These are phyloP conservation scores for Phasia obesa DNA, from an alignment of 2,888 invertebrate species.

Conservation along the genomic window DNA sequence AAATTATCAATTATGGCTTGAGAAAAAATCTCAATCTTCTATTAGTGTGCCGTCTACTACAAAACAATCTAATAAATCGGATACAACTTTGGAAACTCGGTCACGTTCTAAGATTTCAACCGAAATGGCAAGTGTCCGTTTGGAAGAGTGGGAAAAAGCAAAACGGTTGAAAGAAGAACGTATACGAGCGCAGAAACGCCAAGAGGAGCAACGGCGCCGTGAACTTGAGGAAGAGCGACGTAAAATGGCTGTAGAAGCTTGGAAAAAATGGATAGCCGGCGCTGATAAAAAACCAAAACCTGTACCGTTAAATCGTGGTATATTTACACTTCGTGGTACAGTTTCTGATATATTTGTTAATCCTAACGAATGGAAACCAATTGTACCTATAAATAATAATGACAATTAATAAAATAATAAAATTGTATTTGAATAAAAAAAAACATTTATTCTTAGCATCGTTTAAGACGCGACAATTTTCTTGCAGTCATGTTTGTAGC, in stretches of 20 bases:
- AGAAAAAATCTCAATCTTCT: conserved; percentile 71
- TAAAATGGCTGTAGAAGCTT: conserved; percentile 75
- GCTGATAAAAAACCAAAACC: conserved; percentile 80
- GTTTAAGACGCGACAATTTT: too few relatives aligned
- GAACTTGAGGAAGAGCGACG: conserved; percentile 73
- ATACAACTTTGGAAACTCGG: conserved; percentile 23
- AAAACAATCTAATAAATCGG: conserved; percentile 20
- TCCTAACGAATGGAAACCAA: conserved; percentile 77
- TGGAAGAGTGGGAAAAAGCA: conserved; percentile 74
- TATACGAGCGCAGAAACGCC: conserved; percentile 72
- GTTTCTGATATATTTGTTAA: conserved; percentile 79
- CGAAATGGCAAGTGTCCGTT: conserved; percentile 70
- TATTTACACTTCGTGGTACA: conserved; percentile 80
- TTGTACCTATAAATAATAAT: conserved; percentile 55
- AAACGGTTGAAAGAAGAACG: conserved; percentile 74
- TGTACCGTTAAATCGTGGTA: conserved; percentile 80
- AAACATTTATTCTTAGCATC: not conserved
- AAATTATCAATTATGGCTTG: conserved; percentile 78
- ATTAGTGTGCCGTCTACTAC: conserved; percentile 30
- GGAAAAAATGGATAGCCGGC: conserved; percentile 78
- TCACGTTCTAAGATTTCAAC: conserved; percentile 61
- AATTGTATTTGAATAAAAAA: not conserved
- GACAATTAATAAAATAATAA: conserved; percentile 20
- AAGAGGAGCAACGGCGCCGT: conserved; percentile 70
- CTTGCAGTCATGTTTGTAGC: too few relatives aligned